These are phyloP conservation scores for Hippocampus comes DNA, from an alignment of 2,113 vertebrate species.

Conservation along the genomic window DNA sequence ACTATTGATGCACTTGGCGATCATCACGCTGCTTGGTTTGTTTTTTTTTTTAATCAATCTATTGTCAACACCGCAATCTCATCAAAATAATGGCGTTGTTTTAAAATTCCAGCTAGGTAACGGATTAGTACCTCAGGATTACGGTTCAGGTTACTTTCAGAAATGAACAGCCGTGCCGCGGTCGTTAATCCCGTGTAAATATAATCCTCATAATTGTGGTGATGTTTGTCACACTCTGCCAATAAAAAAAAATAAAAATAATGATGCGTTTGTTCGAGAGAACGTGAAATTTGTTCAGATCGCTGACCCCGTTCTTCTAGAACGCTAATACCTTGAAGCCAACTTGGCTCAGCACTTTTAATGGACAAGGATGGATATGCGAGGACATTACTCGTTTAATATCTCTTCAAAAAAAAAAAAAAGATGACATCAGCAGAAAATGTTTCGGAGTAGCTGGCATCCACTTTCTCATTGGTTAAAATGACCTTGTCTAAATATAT, in stretches of 20 bases:
- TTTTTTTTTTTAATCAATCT: background rate
- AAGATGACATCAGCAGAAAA: conserved; percentile 33
- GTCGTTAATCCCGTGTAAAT: conserved; percentile 53
- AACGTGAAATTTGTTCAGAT: background rate
- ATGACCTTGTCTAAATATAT: background rate
- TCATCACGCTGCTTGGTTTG: background rate
- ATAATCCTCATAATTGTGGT: conserved; percentile 52
- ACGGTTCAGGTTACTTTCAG: conserved; percentile 47
- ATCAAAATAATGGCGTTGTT: conserved; percentile 46
- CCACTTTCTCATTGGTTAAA: background rate
- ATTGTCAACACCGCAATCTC: conserved; percentile 11
- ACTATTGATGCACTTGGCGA: background rate
- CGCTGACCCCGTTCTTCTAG: background rate
- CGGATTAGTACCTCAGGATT: conserved; percentile 58
- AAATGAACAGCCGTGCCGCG: conserved; percentile 31
- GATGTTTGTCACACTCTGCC: conserved; percentile 40
- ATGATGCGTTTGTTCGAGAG: conserved; percentile 7
- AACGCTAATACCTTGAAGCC: conserved; percentile 7
- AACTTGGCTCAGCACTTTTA: conserved; percentile 17
- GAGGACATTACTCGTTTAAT: conserved; percentile 19
- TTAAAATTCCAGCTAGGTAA: conserved; percentile 38
- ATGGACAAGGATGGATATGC: conserved; percentile 4
- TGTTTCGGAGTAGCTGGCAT: background rate
- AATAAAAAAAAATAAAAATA: conserved; percentile 28
- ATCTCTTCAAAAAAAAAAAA: conserved; percentile 30